Evolutionary conservation across 1,140 invertebrate genomes (phyloP), one percentile per base, ranked within the genome.

Genomic region (Sycophaga agraensis): DNA sequence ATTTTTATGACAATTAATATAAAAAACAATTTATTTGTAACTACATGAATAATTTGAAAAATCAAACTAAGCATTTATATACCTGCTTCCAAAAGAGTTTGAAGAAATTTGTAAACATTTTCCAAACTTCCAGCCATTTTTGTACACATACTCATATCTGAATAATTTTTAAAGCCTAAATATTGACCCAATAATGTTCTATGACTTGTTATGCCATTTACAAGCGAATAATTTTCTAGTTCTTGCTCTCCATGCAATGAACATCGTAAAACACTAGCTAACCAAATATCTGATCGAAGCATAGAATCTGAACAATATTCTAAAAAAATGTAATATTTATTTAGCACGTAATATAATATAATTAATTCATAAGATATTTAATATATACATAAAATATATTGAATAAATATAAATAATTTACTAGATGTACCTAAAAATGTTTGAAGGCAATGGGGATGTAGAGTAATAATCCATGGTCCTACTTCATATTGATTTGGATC

Each of bases 61-160:
- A 39, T 14, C 6, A 39, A 14, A 39, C 5, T 39, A 37, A n/a
- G 16, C 34, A 31, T 17, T 28, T 39, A 17, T 17, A 55, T 76
- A 64, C 89, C 88, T 68, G 81, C 84, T 68, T 86, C 82, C 1
- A 87, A 77, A 45, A 94, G 82, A 64, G 78, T 86, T 48, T 89
- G 82, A n/a, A 97, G 80, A 63, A 91, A 85, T 45, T 86, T 81
- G 53, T 89, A 81, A 1, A 96, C 86, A 78, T 89, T 91, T 22
- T 91, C 85, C n/a, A 94, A 77, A 65, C 76, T 89, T 31, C 88
- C 89, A 3, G 93, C 93, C 92, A 97, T 96, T 84, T 96, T 97
- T 0, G 92, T 96, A 82, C 92, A 87, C 92, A 97, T 94, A 28
- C 90, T 93, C 87, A 97, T 87, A 28, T 95, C 87, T 0, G 85